Base-by-base conservation (phyloP, 2,888 invertebrate species). In the Pollenia labialis region DNA sequence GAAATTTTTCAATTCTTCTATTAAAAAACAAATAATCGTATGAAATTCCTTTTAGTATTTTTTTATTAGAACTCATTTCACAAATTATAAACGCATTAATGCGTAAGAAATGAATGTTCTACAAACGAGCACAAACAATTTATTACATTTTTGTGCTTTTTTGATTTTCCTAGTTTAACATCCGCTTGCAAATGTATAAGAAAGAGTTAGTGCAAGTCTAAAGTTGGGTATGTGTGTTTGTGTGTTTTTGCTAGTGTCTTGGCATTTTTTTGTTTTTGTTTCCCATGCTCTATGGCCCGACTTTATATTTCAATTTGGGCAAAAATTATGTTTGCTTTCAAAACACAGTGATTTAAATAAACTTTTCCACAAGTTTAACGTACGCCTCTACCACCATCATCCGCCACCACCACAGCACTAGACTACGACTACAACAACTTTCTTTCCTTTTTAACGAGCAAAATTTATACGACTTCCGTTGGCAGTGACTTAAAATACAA, bases 31-130 rank as follows among this genome's bases (percentile, higher is more conserved):
- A 11, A 64, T 46, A 44, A 44, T 16, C 12, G 18, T 18, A 16
- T 64, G 16, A 18, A 64, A 18, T 16, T 8, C 52, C 40, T 68
- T 40, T 50, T 52, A 6, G 4, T 0, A 6, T 32, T 32, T 32
- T 23, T 6, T 32, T 6, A 1, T 16, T 42, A 3, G 11, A 32
- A 7, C 44, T 48, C 60, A 23, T 62, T 60, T 74, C 7, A 40
- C 50, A 75, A 75, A 75, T 75, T 62, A 52, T 52, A 40, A 75
- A 75, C 50, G 50, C 62, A 75, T 50, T 75, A 52, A 62, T 75
- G 62, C 52, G 62, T 75, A 62, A 62, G 50, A 62, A 62, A 62
- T 62, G 10, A 18, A 62, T 62, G 50, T 75, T 75, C 40, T 50
- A 75, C 9, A 18, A 75, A 62, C 52, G 62, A 75, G 42, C 12